Evolutionary conservation across 2,888 invertebrate species (phyloP).

Genomic region (Thumatha senex): DNA sequence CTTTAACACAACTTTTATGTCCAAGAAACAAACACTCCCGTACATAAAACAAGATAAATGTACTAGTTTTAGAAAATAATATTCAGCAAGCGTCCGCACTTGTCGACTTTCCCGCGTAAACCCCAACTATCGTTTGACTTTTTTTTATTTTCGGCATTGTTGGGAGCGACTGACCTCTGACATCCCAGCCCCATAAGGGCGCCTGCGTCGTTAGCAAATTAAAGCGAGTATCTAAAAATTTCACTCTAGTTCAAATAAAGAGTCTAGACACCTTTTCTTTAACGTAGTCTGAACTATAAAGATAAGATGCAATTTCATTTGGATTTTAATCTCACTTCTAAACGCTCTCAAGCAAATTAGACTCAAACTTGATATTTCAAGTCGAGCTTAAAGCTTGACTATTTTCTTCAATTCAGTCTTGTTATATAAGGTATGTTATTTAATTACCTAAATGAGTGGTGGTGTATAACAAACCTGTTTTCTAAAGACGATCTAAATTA

Average conservation of each 20-base stretch:
- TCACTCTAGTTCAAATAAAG: conserved; percentile 29
- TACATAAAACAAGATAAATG: too few species aligned
- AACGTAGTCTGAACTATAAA: conserved; percentile 35
- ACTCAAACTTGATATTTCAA: conserved; percentile 46
- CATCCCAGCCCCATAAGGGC: too few species aligned
- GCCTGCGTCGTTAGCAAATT: too few species aligned
- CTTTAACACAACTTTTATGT: too few species aligned
- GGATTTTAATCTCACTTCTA: conserved; percentile 45
- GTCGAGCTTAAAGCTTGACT: conserved; percentile 24
- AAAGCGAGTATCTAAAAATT: conserved; percentile 18
- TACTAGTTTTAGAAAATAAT: too few species aligned
- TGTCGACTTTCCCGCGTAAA: too few species aligned
- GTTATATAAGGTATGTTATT: conserved; percentile 65
- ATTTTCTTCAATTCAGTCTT: conserved; percentile 54
- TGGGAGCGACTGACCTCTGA: too few species aligned
- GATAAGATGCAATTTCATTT: conserved; percentile 40
- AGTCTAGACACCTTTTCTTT: conserved; percentile 32
- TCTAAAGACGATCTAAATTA: conserved; percentile 52
- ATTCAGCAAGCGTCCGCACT: too few species aligned
- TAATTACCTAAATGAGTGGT: conserved; percentile 70
- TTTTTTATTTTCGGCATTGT: too few species aligned
- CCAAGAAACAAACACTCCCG: too few species aligned
- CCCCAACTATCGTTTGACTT: too few species aligned
- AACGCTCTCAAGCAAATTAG: conserved; percentile 46
- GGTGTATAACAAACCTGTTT: conserved; percentile 60